phyloP scores from a whole-genome alignment of 2,113 vertebrate genomes.

The Tenebrosternarchus preto region DNA sequence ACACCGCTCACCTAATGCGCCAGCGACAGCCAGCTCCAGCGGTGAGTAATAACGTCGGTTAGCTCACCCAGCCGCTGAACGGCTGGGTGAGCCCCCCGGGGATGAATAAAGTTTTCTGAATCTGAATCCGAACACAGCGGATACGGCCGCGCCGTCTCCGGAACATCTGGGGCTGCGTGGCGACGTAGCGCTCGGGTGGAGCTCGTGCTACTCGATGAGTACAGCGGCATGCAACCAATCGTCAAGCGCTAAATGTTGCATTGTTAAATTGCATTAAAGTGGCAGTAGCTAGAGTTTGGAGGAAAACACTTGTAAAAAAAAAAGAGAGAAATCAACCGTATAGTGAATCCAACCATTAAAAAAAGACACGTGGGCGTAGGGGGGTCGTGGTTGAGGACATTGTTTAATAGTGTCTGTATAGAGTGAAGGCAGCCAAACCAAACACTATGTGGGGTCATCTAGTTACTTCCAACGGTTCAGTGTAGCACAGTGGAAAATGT shows the following conservation, averaged over 20 bases:
- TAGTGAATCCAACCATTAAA: background rate
- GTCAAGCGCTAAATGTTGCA: slow-evolving; percentile 54
- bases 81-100: no score
- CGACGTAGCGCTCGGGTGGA: background rate
- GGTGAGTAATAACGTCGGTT: slow-evolving; percentile 33
- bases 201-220: slow-evolving; percentile 44
- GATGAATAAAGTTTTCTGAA: no score
- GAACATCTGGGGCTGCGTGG: slow-evolving; percentile 60
- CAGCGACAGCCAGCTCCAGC: slow-evolving; percentile 27
- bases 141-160: no score
- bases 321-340: background rate
- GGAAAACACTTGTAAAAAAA: slow-evolving; percentile 21
- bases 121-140: no score
- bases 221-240: slow-evolving; percentile 14
- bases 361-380: background rate
- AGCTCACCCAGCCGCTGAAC: slow-evolving; percentile 58
- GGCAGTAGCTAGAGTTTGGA: slow-evolving; percentile 39
- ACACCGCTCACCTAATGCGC: slow-evolving; percentile 36
- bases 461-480: no score
- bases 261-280: slow-evolving; percentile 65
- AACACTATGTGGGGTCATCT: background rate
- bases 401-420: background rate
- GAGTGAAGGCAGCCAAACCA: background rate
- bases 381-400: background rate
- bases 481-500: no score